Percentiles rank a stretch among this genome's conserved stretches.
Evolutionary conservation across 2,888 invertebrate genomes (phyloP).

Genomic region (Galeopsomyia nigrocyanea): DNA sequence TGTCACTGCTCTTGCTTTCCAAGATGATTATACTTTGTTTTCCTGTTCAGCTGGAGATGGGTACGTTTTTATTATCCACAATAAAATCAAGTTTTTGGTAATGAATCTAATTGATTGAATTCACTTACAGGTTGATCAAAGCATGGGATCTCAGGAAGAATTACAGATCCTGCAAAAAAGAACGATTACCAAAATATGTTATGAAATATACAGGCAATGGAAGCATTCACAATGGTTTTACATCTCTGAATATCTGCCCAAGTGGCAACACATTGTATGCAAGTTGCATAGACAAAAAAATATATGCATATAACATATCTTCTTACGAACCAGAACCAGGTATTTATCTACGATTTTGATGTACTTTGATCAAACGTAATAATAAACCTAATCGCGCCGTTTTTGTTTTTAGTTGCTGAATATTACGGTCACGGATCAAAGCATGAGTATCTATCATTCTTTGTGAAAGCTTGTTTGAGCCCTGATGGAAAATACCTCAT

Average conservation of each 20-base stretch:
- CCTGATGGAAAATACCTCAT: slow-evolving; percentile 85
- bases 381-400: neutral
- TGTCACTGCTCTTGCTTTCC: slow-evolving; percentile 88
- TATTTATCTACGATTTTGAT: slow-evolving; percentile 53
- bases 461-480: slow-evolving; percentile 86
- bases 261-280: slow-evolving; percentile 81
- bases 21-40: slow-evolving; percentile 82
- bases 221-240: slow-evolving; percentile 76
- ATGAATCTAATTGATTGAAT: slow-evolving; percentile 2
- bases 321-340: slow-evolving; percentile 78
- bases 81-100: slow-evolving; percentile 16
- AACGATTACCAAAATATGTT: slow-evolving; percentile 79
- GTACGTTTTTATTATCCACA: slow-evolving; percentile 61
- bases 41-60: slow-evolving; percentile 92
- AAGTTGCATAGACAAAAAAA: slow-evolving; percentile 87
- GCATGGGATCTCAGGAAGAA: slow-evolving; percentile 90
- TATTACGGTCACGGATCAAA: slow-evolving; percentile 81
- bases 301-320: slow-evolving; percentile 87
- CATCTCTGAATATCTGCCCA: slow-evolving; percentile 83
- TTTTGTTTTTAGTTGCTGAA: slow-evolving; percentile 62
- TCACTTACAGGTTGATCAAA: slow-evolving; percentile 75
- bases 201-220: slow-evolving; percentile 83
- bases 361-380: neutral
- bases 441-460: slow-evolving; percentile 85
- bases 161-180: slow-evolving; percentile 78